These are phyloP conservation scores for Andinoacara biseriatus DNA, from an alignment of 2,113 vertebrate species.

Conservation along the genomic window DNA sequence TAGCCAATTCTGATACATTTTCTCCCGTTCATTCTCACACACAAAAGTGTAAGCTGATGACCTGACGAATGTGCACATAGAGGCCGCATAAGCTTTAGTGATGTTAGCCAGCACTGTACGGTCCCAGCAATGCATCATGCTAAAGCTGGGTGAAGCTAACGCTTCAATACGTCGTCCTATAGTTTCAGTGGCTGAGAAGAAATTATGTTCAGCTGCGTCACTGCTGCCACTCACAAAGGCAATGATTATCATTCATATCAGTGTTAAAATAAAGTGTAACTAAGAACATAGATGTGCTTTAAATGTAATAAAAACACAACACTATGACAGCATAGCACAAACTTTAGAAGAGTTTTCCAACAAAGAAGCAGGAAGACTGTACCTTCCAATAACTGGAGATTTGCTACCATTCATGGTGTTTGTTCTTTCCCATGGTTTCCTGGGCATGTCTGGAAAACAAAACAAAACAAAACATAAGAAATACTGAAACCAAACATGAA, in stretches of 20 bases:
- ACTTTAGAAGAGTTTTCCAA: background rate
- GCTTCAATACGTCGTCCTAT: background rate
- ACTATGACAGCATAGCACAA: background rate
- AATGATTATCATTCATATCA: background rate
- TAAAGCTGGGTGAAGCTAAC: constrained; percentile 38
- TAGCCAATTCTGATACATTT: background rate
- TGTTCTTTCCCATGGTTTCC: constrained; percentile 98
- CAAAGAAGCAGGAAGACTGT: constrained; percentile 27
- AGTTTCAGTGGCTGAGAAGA: background rate
- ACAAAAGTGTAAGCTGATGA: background rate
- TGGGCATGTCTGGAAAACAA: constrained; percentile 87
- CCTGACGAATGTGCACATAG: constrained; percentile 8
- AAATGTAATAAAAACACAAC: background rate
- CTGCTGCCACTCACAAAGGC: constrained; percentile 2
- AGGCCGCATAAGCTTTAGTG: constrained; percentile 63
- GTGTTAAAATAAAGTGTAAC: background rate
- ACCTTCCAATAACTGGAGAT: constrained; percentile 98
- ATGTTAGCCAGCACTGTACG: constrained; percentile 48
- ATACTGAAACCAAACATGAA: background rate
- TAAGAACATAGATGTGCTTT: background rate
- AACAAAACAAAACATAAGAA: background rate
- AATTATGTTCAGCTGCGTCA: background rate
- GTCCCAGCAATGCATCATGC: constrained; percentile 59
- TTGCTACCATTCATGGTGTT: constrained; percentile 99
- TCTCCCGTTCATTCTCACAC: background rate